Evolutionary conservation across 2,113 vertebrate species (phyloP).

Genomic region (Pangasianodon gigas): DNA sequence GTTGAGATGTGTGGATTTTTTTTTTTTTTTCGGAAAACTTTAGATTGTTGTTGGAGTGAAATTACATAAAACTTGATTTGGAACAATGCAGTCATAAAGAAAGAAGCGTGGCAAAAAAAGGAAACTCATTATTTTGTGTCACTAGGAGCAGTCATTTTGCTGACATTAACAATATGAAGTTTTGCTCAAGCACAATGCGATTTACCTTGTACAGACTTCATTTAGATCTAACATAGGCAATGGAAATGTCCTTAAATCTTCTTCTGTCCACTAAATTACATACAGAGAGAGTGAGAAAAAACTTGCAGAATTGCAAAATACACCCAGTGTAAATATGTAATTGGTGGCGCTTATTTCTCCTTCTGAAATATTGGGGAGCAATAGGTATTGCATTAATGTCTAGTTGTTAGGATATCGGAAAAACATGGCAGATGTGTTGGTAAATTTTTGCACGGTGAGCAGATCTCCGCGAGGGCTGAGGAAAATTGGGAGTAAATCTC

Average conservation of each 20-base stretch:
- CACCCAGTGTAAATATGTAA: slow-evolving; percentile 78
- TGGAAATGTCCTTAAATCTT: slow-evolving; percentile 67
- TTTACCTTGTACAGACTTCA: slow-evolving; percentile 61
- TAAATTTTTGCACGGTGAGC: slow-evolving; percentile 87
- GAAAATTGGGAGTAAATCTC: slow-evolving; percentile 92
- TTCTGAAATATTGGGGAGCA: slow-evolving; percentile 75
- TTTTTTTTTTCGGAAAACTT: slow-evolving; percentile 24
- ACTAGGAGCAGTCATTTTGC: slow-evolving; percentile 64
- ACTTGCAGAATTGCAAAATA: slow-evolving; percentile 74
- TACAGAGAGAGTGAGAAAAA: slow-evolving; percentile 39
- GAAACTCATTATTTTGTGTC: slow-evolving; percentile 67
- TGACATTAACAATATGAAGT: slow-evolving; percentile 70
- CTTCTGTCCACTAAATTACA: slow-evolving; percentile 57
- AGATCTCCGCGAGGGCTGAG: slow-evolving; percentile 78
- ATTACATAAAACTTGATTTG: slow-evolving; percentile 69
- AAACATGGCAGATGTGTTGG: slow-evolving; percentile 84
- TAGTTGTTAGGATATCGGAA: slow-evolving; percentile 74
- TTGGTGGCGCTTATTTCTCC: slow-evolving; percentile 76
- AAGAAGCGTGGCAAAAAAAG: slow-evolving; percentile 57
- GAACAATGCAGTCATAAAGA: slow-evolving; percentile 70
- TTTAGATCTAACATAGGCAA: slow-evolving; percentile 70
- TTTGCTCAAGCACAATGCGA: slow-evolving; percentile 57
- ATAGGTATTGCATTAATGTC: slow-evolving; percentile 77
- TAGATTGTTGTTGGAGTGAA: slow-evolving; percentile 59
- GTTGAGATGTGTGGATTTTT: slow-evolving; percentile 51